Evolutionary conservation across 2,797 vertebrate species (phyloP).

Genomic region (Echiichthys vipera): DNA sequence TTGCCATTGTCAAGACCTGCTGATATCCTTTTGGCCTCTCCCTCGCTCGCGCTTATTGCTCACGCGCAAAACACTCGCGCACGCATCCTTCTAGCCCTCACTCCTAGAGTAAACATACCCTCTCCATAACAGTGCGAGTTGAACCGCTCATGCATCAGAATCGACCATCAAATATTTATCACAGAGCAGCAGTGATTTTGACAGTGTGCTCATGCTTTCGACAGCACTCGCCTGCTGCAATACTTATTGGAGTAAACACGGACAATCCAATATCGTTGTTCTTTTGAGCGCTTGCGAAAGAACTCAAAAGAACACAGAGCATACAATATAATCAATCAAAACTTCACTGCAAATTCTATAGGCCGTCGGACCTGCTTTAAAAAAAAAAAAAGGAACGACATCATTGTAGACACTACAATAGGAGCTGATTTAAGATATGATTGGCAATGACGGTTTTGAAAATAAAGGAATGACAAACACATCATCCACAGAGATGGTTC

Average conservation of each 20-base stretch:
- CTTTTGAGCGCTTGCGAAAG: constrained; percentile 63
- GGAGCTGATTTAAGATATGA: constrained; percentile 19
- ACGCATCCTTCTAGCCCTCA: constrained; percentile 52
- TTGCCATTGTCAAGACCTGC: constrained; percentile 53
- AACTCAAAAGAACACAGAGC: constrained; percentile 47
- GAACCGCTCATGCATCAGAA: constrained; percentile 81
- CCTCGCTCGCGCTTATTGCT: constrained; percentile 3
- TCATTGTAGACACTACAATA: background rate
- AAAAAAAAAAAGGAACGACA: background rate
- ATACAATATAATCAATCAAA: constrained; percentile 56
- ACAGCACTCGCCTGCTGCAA: constrained; percentile 78
- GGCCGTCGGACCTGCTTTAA: constrained; percentile 4
- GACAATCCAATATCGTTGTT: constrained; percentile 75
- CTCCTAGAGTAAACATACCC: constrained; percentile 69
- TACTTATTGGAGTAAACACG: constrained; percentile 77
- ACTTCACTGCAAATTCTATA: constrained; percentile 53
- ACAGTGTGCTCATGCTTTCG: constrained; percentile 82
- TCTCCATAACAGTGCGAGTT: constrained; percentile 81
- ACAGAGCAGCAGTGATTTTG: constrained; percentile 81
- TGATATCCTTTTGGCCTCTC: constrained; percentile 53
- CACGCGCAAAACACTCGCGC: constrained; percentile 37
- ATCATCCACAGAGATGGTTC: background rate
- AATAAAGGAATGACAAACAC: background rate
- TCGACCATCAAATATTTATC: constrained; percentile 86
- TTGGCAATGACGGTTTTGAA: constrained; percentile 19